Percentiles rank a stretch among this genome's conserved stretches.
These are phyloP conservation scores for Bombus picipes DNA, from an alignment of 1,140 invertebrate species.

Conservation along the genomic window DNA sequence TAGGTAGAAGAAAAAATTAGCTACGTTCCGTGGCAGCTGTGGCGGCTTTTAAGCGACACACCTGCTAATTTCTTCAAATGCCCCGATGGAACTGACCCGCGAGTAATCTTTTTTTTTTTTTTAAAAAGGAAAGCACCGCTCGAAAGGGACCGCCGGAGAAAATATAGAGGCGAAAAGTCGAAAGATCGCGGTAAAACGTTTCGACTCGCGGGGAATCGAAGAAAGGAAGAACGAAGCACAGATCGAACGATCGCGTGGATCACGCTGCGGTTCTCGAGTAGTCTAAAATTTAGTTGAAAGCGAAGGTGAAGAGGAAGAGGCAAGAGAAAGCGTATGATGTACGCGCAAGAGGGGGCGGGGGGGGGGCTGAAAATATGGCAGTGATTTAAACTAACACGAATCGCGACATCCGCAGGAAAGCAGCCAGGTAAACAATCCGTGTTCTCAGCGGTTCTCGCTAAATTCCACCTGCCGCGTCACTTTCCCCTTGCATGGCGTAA, in stretches of 20 bases:
- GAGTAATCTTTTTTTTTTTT: not conserved
- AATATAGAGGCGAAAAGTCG: not conserved
- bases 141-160: not conserved
- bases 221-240: not conserved
- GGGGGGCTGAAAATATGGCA: conserved; percentile 43
- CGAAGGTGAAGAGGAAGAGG: not conserved
- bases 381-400: conserved; percentile 59
- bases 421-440: conserved; percentile 59
- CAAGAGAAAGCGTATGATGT: conserved; percentile 41
- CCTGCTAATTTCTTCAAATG: conserved; percentile 55
- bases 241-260: not conserved
- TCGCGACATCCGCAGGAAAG: conserved; percentile 66
- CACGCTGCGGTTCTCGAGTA: not conserved
- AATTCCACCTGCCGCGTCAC: conserved; percentile 40
- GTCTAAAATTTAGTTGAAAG: not conserved
- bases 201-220: not conserved
- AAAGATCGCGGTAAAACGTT: not conserved
- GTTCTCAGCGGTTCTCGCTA: conserved; percentile 59
- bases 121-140: not conserved
- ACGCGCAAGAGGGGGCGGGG: not conserved
- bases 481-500: not conserved
- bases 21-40: conserved; percentile 40
- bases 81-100: not conserved
- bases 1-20: conserved; percentile 9
- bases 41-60: conserved; percentile 36